phyloP scores from a whole-genome alignment of 2,888 invertebrate species.

The Polyploca ridens region DNA sequence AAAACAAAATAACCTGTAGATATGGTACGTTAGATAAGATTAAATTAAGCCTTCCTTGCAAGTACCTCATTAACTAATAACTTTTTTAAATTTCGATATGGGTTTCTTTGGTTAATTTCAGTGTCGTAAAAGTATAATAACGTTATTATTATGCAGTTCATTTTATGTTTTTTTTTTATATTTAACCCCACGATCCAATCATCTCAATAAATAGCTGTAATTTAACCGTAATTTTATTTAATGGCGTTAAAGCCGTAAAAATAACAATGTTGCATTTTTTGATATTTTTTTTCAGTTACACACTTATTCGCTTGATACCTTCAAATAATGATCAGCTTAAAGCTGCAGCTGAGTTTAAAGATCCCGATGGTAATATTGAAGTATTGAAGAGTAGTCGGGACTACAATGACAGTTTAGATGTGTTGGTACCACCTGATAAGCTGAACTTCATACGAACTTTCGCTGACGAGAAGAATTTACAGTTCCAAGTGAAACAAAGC shows the following conservation, averaged over 20 bases:
- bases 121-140: no score
- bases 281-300: constrained; percentile 47
- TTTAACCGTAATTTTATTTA: not conserved
- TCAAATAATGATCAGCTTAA: constrained; percentile 47
- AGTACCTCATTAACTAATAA: no score
- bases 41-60: no score
- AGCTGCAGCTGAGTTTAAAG: constrained; percentile 43
- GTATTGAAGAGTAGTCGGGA: constrained; percentile 63
- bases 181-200: not conserved
- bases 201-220: not conserved
- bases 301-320: constrained; percentile 59
- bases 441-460: constrained; percentile 48
- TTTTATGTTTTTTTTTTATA: not conserved
- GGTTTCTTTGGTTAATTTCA: no score
- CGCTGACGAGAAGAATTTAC: constrained; percentile 42
- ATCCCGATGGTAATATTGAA: constrained; percentile 52
- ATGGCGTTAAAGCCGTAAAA: not conserved
- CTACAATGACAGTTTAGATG: constrained; percentile 66
- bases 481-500: constrained; percentile 46
- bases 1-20: no score
- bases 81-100: no score
- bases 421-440: constrained; percentile 59
- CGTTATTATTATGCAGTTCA: no score
- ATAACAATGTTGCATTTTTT: not conserved
- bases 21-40: no score